Evolutionary conservation across 2,888 invertebrate species (phyloP).

Genomic region (Lasioglossum lativentre): DNA sequence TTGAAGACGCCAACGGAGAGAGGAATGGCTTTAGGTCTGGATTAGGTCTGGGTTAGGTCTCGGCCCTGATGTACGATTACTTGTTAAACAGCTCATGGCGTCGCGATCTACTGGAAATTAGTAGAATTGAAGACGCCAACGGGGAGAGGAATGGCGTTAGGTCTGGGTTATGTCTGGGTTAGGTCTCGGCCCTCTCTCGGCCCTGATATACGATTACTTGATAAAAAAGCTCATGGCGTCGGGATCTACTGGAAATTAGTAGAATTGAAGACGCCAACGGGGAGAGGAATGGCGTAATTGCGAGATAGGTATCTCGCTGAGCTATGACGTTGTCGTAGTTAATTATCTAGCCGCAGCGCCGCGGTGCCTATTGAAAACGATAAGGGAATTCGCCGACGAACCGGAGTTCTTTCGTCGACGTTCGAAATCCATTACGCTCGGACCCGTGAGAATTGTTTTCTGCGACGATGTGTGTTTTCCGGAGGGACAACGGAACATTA

Average conservation of each 20-base stretch:
- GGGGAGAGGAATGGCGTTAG: too few relatives aligned
- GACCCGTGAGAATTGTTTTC: slow-evolving; percentile 19
- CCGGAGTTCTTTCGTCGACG: background rate
- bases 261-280: background rate
- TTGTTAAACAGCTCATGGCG: too few relatives aligned
- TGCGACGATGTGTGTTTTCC: background rate
- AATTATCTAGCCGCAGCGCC: background rate
- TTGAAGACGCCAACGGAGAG: too few relatives aligned
- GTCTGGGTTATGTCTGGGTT: too few relatives aligned
- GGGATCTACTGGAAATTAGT: slow-evolving; percentile 15
- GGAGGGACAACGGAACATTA: background rate
- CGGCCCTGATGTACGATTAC: too few relatives aligned
- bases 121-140: too few relatives aligned
- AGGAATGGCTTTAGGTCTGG: too few relatives aligned
- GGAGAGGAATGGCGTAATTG: slow-evolving; percentile 13
- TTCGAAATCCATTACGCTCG: background rate
- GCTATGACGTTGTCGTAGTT: slow-evolving; percentile 3
- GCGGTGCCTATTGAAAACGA: background rate
- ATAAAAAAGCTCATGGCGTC: background rate
- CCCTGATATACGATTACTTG: background rate
- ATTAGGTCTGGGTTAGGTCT: too few relatives aligned
- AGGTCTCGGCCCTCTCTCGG: too few relatives aligned
- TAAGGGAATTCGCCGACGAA: background rate
- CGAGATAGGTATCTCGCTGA: background rate
- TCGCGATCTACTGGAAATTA: too few relatives aligned